These are phyloP conservation scores for Nephrotoma appendiculata DNA, from an alignment of 2,888 invertebrate species.

Conservation along the genomic window DNA sequence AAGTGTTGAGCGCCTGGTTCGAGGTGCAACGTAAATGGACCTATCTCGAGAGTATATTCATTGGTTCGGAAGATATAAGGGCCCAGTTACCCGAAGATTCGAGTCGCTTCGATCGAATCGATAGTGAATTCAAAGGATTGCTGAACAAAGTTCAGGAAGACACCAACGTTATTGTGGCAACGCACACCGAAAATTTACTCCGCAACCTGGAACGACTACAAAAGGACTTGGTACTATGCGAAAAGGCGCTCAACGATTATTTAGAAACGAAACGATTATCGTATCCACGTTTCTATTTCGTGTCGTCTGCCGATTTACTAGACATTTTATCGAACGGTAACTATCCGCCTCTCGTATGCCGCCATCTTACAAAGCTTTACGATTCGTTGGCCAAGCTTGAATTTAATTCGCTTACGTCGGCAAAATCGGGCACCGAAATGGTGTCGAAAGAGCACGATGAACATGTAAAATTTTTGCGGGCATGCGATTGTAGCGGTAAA, in stretches of 20 bases:
- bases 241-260: conserved; percentile 89
- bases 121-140: conserved; percentile 62
- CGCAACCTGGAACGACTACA: conserved; percentile 63
- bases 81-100: conserved; percentile 84
- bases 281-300: conserved; percentile 92
- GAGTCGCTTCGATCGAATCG: conserved; percentile 71
- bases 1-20: conserved; percentile 66
- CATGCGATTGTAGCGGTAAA: conserved; percentile 75
- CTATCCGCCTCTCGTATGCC: conserved; percentile 61
- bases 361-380: conserved; percentile 81
- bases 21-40: conserved; percentile 92
- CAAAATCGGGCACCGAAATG: conserved; percentile 53
- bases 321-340: conserved; percentile 71
- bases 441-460: conserved; percentile 73
- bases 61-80: conserved; percentile 89
- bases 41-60: conserved; percentile 88
- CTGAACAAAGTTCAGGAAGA: conserved; percentile 46
- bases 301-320: conserved; percentile 82
- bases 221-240: conserved; percentile 62
- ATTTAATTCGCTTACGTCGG: conserved; percentile 23
- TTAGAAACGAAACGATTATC: conserved; percentile 86
- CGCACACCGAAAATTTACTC: conserved; percentile 59
- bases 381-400: conserved; percentile 69
- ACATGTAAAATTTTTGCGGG: conserved; percentile 49
- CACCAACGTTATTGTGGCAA: conserved; percentile 74